Conservation (phyloP, 1,140 invertebrate genomes). For the Cyphomyrmex costatus region DNA sequence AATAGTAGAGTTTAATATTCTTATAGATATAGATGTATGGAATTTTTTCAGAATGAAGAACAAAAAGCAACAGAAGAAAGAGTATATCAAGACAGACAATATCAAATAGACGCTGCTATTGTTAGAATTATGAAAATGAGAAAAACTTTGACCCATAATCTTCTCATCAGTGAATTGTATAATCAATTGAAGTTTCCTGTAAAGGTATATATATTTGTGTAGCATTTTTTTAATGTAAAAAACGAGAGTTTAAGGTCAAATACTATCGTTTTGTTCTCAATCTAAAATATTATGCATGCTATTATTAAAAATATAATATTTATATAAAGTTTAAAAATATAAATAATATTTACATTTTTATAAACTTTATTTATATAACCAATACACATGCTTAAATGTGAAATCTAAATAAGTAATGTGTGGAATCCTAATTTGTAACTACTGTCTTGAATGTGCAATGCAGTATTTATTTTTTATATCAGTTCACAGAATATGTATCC, state of each 20-base stretch:
- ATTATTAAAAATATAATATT: neutral
- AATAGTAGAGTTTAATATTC: neutral
- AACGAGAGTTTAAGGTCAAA: constrained; percentile 8
- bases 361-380: too few relatives aligned
- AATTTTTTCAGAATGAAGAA: constrained; percentile 95
- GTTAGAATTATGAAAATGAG: constrained; percentile 99
- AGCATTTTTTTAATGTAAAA: constrained; percentile 10
- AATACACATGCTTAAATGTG: neutral
- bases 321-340: too few relatives aligned
- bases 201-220: constrained; percentile 92
- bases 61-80: constrained; percentile 99
- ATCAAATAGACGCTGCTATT: constrained; percentile 99
- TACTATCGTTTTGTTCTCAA: neutral
- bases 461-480: neutral
- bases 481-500: constrained; percentile 69
- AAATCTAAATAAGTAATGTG: neutral
- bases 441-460: neutral
- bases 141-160: constrained; percentile 97
- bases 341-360: too few relatives aligned
- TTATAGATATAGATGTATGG: neutral
- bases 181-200: constrained; percentile 99
- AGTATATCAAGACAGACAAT: constrained; percentile 99
- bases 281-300: neutral
- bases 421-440: too few relatives aligned
- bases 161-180: constrained; percentile 98